These are phyloP conservation scores for Arctia plantaginis DNA, from an alignment of 2,888 invertebrate species.

Conservation along the genomic window DNA sequence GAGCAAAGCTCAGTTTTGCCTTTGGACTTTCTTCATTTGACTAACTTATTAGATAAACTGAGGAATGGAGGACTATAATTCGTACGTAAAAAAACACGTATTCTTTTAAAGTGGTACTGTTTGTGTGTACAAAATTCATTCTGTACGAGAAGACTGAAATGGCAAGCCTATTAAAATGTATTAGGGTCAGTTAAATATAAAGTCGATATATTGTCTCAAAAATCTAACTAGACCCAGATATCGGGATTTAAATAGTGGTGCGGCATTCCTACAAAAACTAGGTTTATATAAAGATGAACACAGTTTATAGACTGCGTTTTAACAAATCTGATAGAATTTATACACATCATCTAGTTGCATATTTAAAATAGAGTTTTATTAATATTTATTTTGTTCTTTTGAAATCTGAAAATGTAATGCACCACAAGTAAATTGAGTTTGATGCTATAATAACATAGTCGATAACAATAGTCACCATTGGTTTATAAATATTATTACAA, in stretches of 20 bases:
- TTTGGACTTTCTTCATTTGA: neutral
- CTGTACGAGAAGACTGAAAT: neutral
- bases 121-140: neutral
- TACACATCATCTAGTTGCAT: neutral
- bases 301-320: neutral
- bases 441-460: neutral
- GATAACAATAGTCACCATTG: neutral
- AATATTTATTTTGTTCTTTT: neutral
- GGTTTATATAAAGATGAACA: neutral
- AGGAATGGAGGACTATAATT: neutral
- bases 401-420: neutral
- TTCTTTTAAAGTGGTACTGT: neutral
- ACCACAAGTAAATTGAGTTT: neutral
- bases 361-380: neutral
- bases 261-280: neutral
- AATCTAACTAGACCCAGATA: neutral
- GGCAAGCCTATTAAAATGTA: neutral
- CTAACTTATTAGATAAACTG: neutral
- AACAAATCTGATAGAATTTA: neutral
- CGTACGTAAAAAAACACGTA: no score
- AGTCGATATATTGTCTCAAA: neutral
- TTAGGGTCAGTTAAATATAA: neutral
- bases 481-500: neutral
- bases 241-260: neutral
- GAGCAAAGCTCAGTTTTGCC: neutral